Evolutionary conservation across 2,113 vertebrate species (phyloP), one percentile per base, ranked within the genome.

Genomic region (Brachypodius melanocephalos): DNA sequence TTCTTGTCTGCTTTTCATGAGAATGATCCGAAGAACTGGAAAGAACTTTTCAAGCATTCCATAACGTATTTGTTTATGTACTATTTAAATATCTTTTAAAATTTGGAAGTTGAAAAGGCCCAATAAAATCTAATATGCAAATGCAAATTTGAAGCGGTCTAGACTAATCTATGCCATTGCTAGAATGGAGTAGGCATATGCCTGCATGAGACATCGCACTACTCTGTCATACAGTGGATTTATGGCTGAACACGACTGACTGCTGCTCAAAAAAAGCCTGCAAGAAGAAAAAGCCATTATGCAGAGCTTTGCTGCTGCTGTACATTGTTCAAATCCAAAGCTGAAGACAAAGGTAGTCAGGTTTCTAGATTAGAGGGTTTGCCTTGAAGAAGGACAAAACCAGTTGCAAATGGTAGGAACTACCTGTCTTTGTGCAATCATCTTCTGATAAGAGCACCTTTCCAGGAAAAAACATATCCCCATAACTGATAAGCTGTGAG

Each of bases 61-160:
- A 9, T 2, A 5, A 4, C 0, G 0, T 29, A 46, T 46, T 61
- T 79, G 4, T 43, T 42, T 45, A 58, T 9, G 6, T 46, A 24
- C 5, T 65, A 25, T 51, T 85, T 67, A 57, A 43, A 59, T 48
- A 24, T 5, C 65, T 67, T 55, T 26, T 0, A 52, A 77, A 68
- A 22, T 2, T 14, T 32, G 45, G 14, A 42, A 43, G 4, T 61
- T 40, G 14, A 79, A 61, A 83, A 58, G 16, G 40, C 5, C 3
- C 5, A 32, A 6, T 45, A 15, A 85, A 79, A 92, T 49, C 48
- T 68, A 65, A 20, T 20, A 45, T 3, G 5, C 6, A 55, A 88
- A 76, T 5, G 6, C 20, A 59, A 73, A 52, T 43, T 48, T 86
- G 21, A 73, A 57, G 10, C 42, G n/a, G 5, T 17, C 19, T 66